phyloP scores from a whole-genome alignment of 1,140 invertebrate genomes.

The Drosophila suzukii region DNA sequence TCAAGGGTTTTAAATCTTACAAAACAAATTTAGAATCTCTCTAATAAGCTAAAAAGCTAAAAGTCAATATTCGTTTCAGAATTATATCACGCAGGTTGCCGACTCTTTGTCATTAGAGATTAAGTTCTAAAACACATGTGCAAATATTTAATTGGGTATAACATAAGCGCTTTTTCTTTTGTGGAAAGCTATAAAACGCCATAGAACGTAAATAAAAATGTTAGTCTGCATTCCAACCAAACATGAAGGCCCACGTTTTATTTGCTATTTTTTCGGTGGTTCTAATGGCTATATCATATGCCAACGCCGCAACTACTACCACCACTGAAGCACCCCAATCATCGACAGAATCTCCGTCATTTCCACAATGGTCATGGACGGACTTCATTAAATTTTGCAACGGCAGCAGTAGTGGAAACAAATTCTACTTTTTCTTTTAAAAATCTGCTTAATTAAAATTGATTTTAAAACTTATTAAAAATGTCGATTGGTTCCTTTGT shows the following conservation, averaged over 20 bases:
- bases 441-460: too few species aligned
- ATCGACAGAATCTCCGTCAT: neutral
- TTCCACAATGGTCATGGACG: conserved; percentile 18
- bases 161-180: neutral
- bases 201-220: neutral
- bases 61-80: too few species aligned
- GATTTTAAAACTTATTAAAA: neutral
- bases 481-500: neutral
- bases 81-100: neutral
- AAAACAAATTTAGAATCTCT: neutral
- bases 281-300: neutral
- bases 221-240: conserved; percentile 15
- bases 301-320: conserved; percentile 3
- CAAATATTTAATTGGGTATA: conserved; percentile 21
- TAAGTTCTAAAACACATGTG: conserved; percentile 26
- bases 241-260: conserved; percentile 19
- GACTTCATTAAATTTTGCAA: conserved; percentile 11
- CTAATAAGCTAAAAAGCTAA: neutral
- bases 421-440: conserved; percentile 54
- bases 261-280: conserved; percentile 3
- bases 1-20: neutral
- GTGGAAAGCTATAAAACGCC: conserved; percentile 22
- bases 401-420: conserved; percentile 24
- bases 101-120: conserved; percentile 13
- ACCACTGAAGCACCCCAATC: neutral